Conservation (phyloP, 1,140 invertebrate species). For the Ericerus pela region DNA sequence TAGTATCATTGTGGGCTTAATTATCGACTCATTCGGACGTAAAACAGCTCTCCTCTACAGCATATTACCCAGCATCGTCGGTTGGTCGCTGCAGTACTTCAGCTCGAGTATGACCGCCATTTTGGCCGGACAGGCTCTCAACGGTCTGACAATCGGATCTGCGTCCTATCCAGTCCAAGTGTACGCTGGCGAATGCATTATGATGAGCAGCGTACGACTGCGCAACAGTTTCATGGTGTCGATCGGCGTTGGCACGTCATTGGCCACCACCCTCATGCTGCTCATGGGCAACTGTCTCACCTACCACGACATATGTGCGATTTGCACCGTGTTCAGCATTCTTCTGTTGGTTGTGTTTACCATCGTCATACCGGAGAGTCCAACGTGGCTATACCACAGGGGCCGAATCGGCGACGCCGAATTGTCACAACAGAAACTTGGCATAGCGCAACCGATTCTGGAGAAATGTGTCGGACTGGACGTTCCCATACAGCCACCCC, state of each 20-base stretch:
- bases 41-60: conserved; percentile 37
- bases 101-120: conserved; percentile 14
- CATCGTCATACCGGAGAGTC: conserved; percentile 38
- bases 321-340: conserved; percentile 34
- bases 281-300: conserved; percentile 30
- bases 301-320: conserved; percentile 34
- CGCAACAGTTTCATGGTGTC: conserved; percentile 18
- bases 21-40: conserved; percentile 47
- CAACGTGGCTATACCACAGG: conserved; percentile 33
- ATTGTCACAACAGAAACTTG: no score
- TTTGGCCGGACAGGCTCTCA: conserved; percentile 36
- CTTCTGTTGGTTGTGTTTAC: conserved; percentile 27
- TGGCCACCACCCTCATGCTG: conserved; percentile 19
- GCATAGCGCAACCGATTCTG: no score
- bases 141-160: conserved; percentile 26
- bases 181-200: conserved; percentile 34
- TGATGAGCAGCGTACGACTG: conserved; percentile 32
- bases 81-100: conserved; percentile 35
- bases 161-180: conserved; percentile 18
- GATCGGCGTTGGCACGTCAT: conserved; percentile 26
- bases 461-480: no score
- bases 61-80: conserved; percentile 36
- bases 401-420: conserved; percentile 22
- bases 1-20: no score
- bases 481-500: no score